These are phyloP conservation scores for Echiichthys vipera DNA, from an alignment of 2,797 vertebrate genomes.

Conservation along the genomic window DNA sequence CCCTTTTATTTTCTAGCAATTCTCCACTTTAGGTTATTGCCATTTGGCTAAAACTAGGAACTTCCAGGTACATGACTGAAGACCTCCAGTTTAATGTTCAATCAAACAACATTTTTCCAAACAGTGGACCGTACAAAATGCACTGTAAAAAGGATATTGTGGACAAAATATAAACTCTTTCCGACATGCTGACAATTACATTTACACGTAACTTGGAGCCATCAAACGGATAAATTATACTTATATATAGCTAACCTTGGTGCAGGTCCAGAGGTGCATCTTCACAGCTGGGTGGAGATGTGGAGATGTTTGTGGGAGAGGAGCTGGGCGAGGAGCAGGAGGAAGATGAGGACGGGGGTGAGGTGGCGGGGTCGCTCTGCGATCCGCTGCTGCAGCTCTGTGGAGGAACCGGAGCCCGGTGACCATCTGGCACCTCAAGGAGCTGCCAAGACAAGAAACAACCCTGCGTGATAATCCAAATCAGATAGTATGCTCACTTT, in stretches of 20 bases:
- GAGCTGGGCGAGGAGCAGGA: conserved; percentile 66
- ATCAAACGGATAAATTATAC: not conserved
- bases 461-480: not conserved
- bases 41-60: not conserved
- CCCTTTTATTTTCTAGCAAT: not conserved
- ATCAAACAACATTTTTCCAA: not conserved
- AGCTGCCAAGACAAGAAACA: conserved; percentile 75
- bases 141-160: not conserved
- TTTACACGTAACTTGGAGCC: not conserved
- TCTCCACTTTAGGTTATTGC: not conserved
- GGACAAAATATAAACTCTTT: not conserved
- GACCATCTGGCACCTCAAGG: conserved; percentile 91
- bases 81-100: not conserved
- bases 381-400: conserved; percentile 82
- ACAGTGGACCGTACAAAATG: not conserved
- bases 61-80: not conserved
- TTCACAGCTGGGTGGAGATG: conserved; percentile 62
- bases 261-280: conserved; percentile 58
- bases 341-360: conserved; percentile 68
- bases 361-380: conserved; percentile 74
- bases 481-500: no score
- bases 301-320: conserved; percentile 49
- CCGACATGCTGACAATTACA: not conserved
- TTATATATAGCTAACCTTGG: conserved; percentile 64
- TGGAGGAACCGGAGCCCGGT: conserved; percentile 88